These are phyloP conservation scores for Dasypus novemcinctus DNA, from an alignment of 2,113 vertebrate genomes.

Conservation along the genomic window DNA sequence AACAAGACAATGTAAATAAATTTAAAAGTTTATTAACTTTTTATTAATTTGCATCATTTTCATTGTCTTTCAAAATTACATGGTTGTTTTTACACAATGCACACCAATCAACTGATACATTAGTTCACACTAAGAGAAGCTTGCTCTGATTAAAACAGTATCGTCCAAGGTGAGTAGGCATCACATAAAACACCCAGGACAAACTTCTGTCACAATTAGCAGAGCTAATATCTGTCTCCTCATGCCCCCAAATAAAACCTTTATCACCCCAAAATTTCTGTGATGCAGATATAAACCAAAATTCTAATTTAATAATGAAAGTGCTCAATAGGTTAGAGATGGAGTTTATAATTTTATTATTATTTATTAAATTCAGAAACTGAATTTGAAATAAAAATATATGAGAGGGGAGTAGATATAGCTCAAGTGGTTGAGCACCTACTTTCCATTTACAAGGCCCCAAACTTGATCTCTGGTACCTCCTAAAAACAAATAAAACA, in stretches of 20 bases:
- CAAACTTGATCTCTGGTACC: too few relatives aligned
- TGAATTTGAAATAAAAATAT: background rate
- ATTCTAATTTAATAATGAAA: background rate
- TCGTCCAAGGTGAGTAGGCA: background rate
- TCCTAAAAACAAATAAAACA: too few relatives aligned
- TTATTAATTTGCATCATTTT: slow-evolving; percentile 32
- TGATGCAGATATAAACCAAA: background rate
- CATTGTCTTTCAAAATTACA: slow-evolving; percentile 3
- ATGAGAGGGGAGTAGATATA: background rate
- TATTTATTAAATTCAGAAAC: too few relatives aligned
- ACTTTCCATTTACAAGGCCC: too few relatives aligned
- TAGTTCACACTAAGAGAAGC: background rate
- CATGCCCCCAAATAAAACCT: background rate
- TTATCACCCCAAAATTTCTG: background rate
- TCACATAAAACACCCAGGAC: background rate
- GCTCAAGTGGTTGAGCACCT: too few relatives aligned
- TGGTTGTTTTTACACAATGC: background rate
- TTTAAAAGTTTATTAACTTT: background rate
- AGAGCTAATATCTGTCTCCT: background rate
- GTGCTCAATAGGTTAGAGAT: background rate
- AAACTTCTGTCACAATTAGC: background rate
- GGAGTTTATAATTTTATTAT: background rate
- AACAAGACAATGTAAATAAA: background rate
- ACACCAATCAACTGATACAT: background rate
- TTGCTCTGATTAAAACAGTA: background rate